Evolutionary conservation across 2,113 vertebrate species (phyloP).

Genomic region (Brachyhypopomus gauderio): DNA sequence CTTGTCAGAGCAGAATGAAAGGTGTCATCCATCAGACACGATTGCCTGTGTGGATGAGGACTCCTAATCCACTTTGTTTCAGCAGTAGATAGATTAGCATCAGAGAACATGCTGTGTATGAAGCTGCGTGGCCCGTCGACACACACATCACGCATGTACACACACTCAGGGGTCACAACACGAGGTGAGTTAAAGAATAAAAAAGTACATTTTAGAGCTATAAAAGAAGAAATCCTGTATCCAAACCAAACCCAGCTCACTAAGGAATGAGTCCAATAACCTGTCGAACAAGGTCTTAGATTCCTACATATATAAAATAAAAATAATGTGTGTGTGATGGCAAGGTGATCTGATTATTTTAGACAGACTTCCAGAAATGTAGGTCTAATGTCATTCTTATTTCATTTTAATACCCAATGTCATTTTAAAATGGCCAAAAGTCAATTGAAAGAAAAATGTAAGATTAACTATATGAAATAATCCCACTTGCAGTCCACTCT

Average conservation of each 20-base stretch:
- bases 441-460: background rate
- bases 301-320: too few species aligned
- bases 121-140: background rate
- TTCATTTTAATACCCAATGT: too few species aligned
- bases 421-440: too few species aligned
- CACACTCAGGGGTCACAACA: conserved; percentile 36
- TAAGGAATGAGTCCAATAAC: too few species aligned
- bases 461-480: background rate
- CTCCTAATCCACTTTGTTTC: conserved; percentile 58
- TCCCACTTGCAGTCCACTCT: background rate
- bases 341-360: background rate
- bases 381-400: background rate
- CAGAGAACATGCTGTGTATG: conserved; percentile 33
- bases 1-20: conserved; percentile 49
- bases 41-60: conserved; percentile 50
- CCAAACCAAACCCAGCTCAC: background rate
- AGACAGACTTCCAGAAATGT: background rate
- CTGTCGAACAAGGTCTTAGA: too few species aligned
- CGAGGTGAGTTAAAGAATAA: too few species aligned
- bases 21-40: conserved; percentile 57
- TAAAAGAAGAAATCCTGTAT: background rate
- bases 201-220: too few species aligned
- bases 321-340: too few species aligned
- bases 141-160: background rate
- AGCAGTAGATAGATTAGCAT: conserved; percentile 48